A percentile compares a stretch with the other conserved stretches of the same genome.
These are phyloP conservation scores for Anabacerthia variegaticeps DNA, from an alignment of 2,797 vertebrate genomes.

Conservation along the genomic window DNA sequence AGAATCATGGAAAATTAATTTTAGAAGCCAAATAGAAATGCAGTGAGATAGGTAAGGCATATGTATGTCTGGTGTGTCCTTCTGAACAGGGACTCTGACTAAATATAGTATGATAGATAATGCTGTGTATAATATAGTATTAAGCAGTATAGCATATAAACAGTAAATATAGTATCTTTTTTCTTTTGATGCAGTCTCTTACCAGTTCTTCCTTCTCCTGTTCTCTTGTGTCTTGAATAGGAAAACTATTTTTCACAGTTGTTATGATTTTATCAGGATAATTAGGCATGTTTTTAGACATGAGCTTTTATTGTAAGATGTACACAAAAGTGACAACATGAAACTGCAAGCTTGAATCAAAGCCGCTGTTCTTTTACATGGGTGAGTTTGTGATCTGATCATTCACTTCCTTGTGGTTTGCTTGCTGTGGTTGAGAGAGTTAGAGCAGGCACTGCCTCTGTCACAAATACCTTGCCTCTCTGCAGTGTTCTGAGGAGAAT, in stretches of 20 bases:
- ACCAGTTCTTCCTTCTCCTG: background rate
- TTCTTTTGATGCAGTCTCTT: background rate
- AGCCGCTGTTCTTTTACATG: background rate
- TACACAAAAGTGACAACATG: background rate
- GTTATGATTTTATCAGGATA: background rate
- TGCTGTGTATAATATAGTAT: background rate
- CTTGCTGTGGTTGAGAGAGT: background rate
- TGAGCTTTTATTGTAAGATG: background rate
- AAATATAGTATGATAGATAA: background rate
- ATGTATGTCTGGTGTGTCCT: background rate
- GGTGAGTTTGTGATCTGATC: background rate
- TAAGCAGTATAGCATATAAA: too few relatives aligned
- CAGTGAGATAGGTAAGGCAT: background rate
- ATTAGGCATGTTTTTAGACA: background rate
- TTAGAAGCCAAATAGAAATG: background rate
- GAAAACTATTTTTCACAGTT: background rate
- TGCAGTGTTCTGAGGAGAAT: background rate
- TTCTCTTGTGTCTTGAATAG: background rate
- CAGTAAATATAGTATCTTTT: background rate
- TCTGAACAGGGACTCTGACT: background rate
- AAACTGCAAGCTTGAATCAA: background rate
- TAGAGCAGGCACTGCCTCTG: background rate
- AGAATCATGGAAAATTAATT: background rate
- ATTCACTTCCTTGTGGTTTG: background rate
- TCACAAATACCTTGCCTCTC: background rate